Percentiles rank a stretch among this genome's conserved stretches.
phyloP scores from a whole-genome alignment of 2,888 invertebrate genomes.

The Tenthredo livida region DNA sequence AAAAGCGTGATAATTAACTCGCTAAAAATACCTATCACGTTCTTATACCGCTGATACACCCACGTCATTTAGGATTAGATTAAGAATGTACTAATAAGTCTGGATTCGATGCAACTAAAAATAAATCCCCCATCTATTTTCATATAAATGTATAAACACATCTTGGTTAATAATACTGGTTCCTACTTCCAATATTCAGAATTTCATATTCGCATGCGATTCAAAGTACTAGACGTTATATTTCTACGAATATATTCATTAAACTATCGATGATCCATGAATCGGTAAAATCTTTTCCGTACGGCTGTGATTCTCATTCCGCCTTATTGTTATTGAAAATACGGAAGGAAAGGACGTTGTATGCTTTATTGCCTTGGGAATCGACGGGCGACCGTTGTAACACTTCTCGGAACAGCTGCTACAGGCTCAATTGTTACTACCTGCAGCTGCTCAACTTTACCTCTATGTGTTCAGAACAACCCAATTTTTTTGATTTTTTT shows the following conservation, averaged over 20 bases:
- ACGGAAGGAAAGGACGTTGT: background rate
- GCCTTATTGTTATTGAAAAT: background rate
- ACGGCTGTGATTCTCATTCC: background rate
- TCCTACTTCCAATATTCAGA: background rate
- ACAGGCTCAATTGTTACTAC: background rate
- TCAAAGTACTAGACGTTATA: background rate
- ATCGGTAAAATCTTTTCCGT: background rate
- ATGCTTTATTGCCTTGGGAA: background rate
- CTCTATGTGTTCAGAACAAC: background rate
- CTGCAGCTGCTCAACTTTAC: background rate
- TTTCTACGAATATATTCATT: background rate
- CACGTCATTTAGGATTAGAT: slow-evolving; percentile 7
- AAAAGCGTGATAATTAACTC: background rate
- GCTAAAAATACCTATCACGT: background rate
- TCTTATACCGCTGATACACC: slow-evolving; percentile 1
- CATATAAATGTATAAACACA: slow-evolving; percentile 23
- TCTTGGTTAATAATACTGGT: slow-evolving; percentile 39
- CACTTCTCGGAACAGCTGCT: background rate
- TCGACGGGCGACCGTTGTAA: background rate
- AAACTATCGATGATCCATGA: background rate
- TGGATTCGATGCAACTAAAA: slow-evolving; percentile 35
- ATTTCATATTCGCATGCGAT: slow-evolving; percentile 22
- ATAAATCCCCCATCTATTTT: slow-evolving; percentile 42
- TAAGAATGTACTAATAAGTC: slow-evolving; percentile 28
- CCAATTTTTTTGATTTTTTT: background rate